Percentiles rank a stretch among this genome's conserved stretches.
These are phyloP conservation scores for Podarcis cretensis DNA, from an alignment of 2,113 vertebrate species.

Conservation along the genomic window DNA sequence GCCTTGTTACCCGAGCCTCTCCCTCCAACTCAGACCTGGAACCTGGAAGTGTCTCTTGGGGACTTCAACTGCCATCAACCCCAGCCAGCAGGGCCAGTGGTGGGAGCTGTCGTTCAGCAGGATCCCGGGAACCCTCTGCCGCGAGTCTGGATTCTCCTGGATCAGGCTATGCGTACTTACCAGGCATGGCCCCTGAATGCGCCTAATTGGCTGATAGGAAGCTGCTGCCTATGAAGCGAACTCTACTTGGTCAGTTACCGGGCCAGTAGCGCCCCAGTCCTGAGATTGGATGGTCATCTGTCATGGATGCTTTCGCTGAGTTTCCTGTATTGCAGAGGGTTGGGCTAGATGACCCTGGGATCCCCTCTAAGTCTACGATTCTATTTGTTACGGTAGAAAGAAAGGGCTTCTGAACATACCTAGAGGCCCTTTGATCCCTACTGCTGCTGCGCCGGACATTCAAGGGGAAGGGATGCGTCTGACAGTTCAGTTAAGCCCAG, in stretches of 20 bases:
- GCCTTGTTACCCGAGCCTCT: neutral
- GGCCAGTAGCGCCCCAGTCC: too few relatives aligned
- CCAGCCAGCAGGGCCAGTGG: neutral
- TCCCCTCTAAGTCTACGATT: too few relatives aligned
- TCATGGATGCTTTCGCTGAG: too few relatives aligned
- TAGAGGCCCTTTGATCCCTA: neutral
- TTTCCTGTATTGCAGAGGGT: too few relatives aligned
- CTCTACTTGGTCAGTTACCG: too few relatives aligned
- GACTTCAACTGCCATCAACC: too few relatives aligned
- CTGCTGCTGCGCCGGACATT: neutral
- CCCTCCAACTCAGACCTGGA: too few relatives aligned
- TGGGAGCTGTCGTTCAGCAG: neutral
- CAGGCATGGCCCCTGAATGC: neutral
- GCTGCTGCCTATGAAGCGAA: neutral
- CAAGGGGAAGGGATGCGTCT: neutral
- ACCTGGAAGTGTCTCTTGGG: too few relatives aligned
- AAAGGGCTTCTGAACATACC: neutral
- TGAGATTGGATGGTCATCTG: too few relatives aligned
- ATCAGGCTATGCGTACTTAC: neutral
- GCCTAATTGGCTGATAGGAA: neutral
- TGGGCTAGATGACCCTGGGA: too few relatives aligned
- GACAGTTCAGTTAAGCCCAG: neutral
- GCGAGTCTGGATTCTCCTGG: neutral
- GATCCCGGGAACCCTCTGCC: too few relatives aligned
- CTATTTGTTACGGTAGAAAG: neutral